Conservation (phyloP, 1,140 invertebrate genomes). For the Cardiocondyla obscurior region DNA sequence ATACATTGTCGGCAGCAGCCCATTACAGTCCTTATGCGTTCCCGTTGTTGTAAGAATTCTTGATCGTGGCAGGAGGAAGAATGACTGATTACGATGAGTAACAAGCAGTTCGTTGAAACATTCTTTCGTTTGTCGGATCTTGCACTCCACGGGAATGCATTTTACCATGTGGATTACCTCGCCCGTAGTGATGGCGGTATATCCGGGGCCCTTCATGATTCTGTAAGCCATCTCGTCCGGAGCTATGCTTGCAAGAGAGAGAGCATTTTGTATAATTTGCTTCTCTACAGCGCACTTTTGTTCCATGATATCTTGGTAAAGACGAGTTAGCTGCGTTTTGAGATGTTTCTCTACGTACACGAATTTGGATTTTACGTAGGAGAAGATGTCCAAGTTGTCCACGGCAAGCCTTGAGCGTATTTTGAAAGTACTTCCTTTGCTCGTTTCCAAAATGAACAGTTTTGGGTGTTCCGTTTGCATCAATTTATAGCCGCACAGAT, state of each 20-base stretch:
- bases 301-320: neutral
- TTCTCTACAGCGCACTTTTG: neutral
- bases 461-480: too few species aligned
- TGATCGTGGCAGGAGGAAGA: too few species aligned
- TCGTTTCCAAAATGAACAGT: neutral
- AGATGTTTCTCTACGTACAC: neutral
- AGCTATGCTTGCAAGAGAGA: neutral
- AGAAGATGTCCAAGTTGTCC: neutral
- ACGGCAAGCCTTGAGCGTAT: neutral
- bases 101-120: too few species aligned
- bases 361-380: neutral
- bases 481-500: neutral
- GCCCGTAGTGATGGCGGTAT: too few species aligned
- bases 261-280: neutral
- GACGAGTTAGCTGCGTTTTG: neutral
- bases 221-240: neutral
- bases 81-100: too few species aligned
- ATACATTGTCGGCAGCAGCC: too few species aligned
- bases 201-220: too few species aligned
- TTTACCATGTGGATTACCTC: too few species aligned
- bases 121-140: too few species aligned
- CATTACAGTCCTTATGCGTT: too few species aligned
- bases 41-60: too few species aligned
- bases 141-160: too few species aligned
- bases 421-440: neutral